Base-by-base conservation (phyloP, 2,888 invertebrate species). In the Halictus quadricinctus region DNA sequence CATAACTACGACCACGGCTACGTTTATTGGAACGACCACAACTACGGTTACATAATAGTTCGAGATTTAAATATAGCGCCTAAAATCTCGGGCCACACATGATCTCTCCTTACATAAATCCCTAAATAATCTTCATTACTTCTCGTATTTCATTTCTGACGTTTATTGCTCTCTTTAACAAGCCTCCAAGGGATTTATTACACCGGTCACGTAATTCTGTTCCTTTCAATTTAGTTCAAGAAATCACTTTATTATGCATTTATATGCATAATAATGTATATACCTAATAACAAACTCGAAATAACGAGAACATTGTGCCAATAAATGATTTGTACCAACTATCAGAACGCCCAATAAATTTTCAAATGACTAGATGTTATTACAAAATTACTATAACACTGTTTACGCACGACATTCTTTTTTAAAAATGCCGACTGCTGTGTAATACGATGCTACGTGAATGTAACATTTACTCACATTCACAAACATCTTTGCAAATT, bases 1-100 rank as follows among this genome's bases (percentile, higher is more conserved):
- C 36, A 10, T 69, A 41, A 69, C 69, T 21, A 41, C 69, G n/a
- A 5, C 10, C 69, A 5, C 41, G 12, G 10, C 69, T 41, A 21
- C 69, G 69, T 41, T 69, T 41, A 69, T 69, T 69, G 41, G 69
- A 21, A 41, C 36, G 69, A 46, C 60, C 60, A 29, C 46, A 21
- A 29, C 41, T 29, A 66, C 15, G 72, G 21, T 76, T 76, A n/a
- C 66, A 69, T 69, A 76, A 66, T 76, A 66, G n/a, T 69, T 66
- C 10, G n/a, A 66, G 66, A 76, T 76, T 76, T 76, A 76, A 69
- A 76, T 76, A 50, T 66, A 76, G n/a, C 76, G 29, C 36, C 66
- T 76, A 50, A 76, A 48, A 50, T 76, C 46, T 66, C 29, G 43
- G 64, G 76, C 43, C 12, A 36, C 76, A 21, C 18, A 18, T 43